phyloP scores from a whole-genome alignment of 2,113 vertebrate species.

The Pterophyllum scalare region DNA sequence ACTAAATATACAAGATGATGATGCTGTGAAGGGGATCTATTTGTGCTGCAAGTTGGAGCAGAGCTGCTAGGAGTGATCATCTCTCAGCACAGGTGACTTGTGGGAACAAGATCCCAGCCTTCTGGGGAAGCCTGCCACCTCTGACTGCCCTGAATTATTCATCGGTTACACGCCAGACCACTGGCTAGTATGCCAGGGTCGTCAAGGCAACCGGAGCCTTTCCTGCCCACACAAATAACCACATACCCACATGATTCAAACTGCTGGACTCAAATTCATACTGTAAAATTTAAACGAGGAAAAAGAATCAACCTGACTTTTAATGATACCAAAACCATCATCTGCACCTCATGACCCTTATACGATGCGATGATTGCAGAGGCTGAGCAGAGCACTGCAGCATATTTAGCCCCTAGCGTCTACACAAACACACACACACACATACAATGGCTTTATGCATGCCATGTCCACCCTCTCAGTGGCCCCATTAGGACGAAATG shows the following conservation, averaged over 20 bases:
- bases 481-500: slow-evolving; percentile 70
- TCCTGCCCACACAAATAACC: slow-evolving; percentile 68
- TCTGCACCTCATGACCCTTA: slow-evolving; percentile 5
- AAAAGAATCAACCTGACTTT: slow-evolving; percentile 11
- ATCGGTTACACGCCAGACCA: slow-evolving; percentile 57
- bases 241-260: slow-evolving; percentile 48
- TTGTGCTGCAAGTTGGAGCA: background rate
- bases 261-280: slow-evolving; percentile 14
- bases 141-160: slow-evolving; percentile 77
- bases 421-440: background rate
- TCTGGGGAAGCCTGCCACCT: slow-evolving; percentile 46
- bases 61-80: background rate
- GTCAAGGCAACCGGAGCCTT: slow-evolving; percentile 75
- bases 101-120: slow-evolving; percentile 57
- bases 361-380: slow-evolving; percentile 3
- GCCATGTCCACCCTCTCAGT: slow-evolving; percentile 38
- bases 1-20: background rate
- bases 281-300: slow-evolving; percentile 26
- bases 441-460: slow-evolving; percentile 39
- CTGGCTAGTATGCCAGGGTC: slow-evolving; percentile 64
- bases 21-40: background rate
- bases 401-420: background rate
- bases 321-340: slow-evolving; percentile 6
- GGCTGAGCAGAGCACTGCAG: background rate
- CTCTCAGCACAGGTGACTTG: slow-evolving; percentile 42